Conservation (phyloP, 2,113 vertebrate species). For the Suricata suricatta region DNA sequence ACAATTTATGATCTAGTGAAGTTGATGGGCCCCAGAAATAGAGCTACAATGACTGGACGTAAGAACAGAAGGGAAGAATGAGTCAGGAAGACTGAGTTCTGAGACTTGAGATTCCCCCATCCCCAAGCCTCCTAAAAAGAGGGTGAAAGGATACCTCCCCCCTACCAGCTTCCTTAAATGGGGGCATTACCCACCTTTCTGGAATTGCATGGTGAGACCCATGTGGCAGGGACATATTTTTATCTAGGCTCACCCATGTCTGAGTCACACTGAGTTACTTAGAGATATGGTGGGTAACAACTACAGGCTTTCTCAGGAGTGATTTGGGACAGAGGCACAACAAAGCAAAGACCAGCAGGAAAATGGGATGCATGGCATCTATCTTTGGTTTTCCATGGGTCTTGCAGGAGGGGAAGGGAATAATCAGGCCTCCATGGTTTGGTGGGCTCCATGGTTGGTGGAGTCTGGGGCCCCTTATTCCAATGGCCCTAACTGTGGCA, state of each 20-base stretch:
- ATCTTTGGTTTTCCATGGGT: neutral
- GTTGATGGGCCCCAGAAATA: neutral
- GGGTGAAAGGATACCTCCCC: neutral
- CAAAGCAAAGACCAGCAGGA: neutral
- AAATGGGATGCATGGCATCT: neutral
- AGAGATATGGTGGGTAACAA: neutral
- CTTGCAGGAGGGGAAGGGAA: neutral
- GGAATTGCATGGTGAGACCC: neutral
- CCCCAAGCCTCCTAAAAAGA: neutral
- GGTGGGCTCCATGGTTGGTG: neutral
- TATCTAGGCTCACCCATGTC: neutral
- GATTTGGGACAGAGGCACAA: neutral
- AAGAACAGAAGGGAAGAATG: neutral
- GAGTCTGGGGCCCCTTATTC: neutral
- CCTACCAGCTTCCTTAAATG: neutral
- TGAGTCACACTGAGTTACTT: neutral
- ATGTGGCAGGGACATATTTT: neutral
- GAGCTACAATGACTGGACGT: neutral
- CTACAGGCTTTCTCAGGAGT: neutral
- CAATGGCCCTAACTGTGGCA: neutral
- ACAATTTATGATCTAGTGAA: neutral
- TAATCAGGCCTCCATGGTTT: neutral
- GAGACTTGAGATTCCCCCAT: neutral
- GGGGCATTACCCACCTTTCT: neutral
- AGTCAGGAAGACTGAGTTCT: neutral